phyloP scores from a whole-genome alignment of 2,113 vertebrate species.

The Actenoides lindsayi region DNA sequence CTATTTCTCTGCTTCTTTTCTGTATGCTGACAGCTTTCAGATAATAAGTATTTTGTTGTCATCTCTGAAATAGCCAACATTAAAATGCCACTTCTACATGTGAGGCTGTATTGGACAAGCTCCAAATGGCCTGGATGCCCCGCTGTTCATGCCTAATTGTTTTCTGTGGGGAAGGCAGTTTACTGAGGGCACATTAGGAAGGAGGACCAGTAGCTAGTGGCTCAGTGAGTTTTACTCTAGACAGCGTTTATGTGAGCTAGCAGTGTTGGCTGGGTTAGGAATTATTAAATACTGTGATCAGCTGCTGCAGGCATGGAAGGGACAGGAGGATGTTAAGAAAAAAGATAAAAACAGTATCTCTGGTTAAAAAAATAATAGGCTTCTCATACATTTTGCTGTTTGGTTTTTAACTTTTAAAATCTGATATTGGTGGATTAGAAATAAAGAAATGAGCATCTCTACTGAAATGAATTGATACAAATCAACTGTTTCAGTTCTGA shows the following conservation, averaged over 20 bases:
- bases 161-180: not conserved
- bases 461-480: not conserved
- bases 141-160: not conserved
- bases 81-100: not conserved
- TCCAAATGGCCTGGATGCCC: not conserved
- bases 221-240: not conserved
- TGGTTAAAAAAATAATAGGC: not conserved
- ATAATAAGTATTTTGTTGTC: not conserved
- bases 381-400: not conserved
- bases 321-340: not conserved
- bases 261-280: not conserved
- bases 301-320: not conserved
- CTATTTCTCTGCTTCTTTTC: no score
- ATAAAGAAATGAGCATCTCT: not conserved
- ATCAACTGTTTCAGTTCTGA: not conserved
- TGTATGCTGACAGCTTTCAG: constrained; percentile 5
- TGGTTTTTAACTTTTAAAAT: not conserved
- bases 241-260: not conserved
- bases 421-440: not conserved
- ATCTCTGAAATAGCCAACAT: not conserved
- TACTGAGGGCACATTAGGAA: not conserved
- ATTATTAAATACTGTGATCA: not conserved
- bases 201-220: not conserved
- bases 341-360: not conserved
- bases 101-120: not conserved